Conservation (phyloP, 2,113 vertebrate genomes). For the Lathamus discolor region DNA sequence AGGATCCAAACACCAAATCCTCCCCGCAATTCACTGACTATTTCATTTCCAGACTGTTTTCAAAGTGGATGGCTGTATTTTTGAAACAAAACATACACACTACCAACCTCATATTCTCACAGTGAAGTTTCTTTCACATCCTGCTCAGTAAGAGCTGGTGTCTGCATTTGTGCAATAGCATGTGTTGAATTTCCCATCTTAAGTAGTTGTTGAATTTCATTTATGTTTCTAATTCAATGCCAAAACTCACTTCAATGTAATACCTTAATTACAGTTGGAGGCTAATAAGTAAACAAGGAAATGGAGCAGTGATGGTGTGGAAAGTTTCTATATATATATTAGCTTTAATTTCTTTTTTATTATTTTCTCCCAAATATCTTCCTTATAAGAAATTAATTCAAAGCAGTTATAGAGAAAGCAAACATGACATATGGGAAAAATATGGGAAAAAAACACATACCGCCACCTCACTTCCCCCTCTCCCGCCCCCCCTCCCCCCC, state of each 20-base stretch:
- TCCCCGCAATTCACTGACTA: neutral
- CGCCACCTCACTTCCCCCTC: too few species aligned
- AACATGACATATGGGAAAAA: neutral
- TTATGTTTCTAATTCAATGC: conserved; percentile 1
- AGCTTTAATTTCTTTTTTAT: neutral
- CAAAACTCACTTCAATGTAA: neutral
- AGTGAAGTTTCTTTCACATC: neutral
- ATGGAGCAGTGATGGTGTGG: neutral
- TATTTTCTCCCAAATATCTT: neutral
- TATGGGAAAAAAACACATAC: neutral
- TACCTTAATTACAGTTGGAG: neutral
- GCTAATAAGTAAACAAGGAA: neutral
- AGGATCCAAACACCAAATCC: neutral
- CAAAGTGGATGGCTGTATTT: neutral
- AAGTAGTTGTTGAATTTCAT: neutral
- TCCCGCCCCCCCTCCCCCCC: too few species aligned
- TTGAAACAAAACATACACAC: neutral
- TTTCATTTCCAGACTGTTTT: neutral
- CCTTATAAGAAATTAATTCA: neutral
- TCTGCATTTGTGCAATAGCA: neutral
- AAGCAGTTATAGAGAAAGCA: neutral
- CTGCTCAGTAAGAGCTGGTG: neutral
- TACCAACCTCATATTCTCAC: neutral
- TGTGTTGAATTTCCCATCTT: conserved; percentile 24
- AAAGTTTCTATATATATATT: neutral